Percentiles rank a stretch among this genome's conserved stretches.
phyloP scores from a whole-genome alignment of 2,113 vertebrate genomes.

The Lophius piscatorius region DNA sequence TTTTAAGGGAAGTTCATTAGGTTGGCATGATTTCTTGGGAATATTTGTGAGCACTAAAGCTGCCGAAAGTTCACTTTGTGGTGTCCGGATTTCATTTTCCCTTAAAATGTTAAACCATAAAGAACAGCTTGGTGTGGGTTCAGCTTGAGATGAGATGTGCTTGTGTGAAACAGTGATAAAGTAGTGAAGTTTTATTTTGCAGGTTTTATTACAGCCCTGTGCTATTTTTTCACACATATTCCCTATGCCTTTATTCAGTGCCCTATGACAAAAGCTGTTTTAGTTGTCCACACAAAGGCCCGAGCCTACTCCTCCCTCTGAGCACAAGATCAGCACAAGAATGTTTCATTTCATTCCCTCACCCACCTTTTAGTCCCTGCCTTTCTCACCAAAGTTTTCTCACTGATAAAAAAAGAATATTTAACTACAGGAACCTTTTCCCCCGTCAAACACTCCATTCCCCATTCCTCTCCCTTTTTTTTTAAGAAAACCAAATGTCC shows the following conservation, averaged over 20 bases:
- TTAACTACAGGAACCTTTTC: conserved; percentile 80
- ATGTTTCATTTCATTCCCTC: conserved; percentile 78
- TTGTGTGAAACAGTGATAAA: conserved; percentile 64
- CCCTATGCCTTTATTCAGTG: conserved; percentile 78
- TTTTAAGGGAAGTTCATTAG: conserved; percentile 39
- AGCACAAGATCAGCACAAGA: conserved; percentile 81
- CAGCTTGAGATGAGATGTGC: conserved; percentile 51
- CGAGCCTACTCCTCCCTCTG: conserved; percentile 74
- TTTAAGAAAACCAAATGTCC: conserved; percentile 54
- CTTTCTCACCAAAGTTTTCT: conserved; percentile 81
- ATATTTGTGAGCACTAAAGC: conserved; percentile 1
- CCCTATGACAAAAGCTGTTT: conserved; percentile 83
- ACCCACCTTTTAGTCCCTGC: conserved; percentile 78
- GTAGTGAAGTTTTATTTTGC: conserved; percentile 64
- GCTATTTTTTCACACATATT: conserved; percentile 81
- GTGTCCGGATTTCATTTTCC: conserved; percentile 45
- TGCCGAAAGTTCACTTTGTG: background rate
- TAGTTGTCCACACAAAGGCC: conserved; percentile 81
- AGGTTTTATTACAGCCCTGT: conserved; percentile 64
- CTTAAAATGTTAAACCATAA: conserved; percentile 53
- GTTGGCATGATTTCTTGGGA: conserved; percentile 19
- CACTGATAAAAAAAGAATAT: conserved; percentile 84
- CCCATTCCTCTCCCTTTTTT: conserved; percentile 49
- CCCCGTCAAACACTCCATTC: conserved; percentile 65
- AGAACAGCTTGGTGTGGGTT: conserved; percentile 40